phyloP scores from a whole-genome alignment of 2,113 vertebrate genomes.

The Antechinus flavipes region DNA sequence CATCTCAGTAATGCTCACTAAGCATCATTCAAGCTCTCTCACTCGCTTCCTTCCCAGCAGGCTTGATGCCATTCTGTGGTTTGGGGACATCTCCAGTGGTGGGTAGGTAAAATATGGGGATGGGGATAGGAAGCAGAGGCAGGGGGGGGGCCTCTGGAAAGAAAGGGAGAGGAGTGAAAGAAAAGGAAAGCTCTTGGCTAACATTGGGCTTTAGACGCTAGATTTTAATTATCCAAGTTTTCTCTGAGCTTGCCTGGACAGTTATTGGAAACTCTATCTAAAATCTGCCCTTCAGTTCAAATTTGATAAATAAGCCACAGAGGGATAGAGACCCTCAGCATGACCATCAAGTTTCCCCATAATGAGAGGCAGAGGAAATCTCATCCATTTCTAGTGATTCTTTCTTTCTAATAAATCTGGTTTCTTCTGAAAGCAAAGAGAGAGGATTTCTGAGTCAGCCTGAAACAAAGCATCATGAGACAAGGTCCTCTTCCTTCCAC shows the following conservation, averaged over 20 bases:
- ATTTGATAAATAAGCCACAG: neutral
- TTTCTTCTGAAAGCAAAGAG: neutral
- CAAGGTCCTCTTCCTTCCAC: neutral
- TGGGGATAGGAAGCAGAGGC: neutral
- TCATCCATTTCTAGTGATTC: neutral
- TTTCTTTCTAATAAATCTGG: neutral
- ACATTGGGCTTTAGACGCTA: neutral
- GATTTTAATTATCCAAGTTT: neutral
- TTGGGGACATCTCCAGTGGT: neutral
- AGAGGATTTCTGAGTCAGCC: neutral
- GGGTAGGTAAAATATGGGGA: neutral
- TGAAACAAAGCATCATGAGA: neutral
- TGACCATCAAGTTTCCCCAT: neutral
- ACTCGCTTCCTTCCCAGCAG: neutral
- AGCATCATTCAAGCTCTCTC: neutral
- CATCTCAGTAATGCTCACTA: neutral
- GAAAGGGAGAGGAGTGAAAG: neutral
- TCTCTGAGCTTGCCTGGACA: neutral
- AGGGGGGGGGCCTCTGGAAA: neutral
- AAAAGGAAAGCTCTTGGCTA: neutral
- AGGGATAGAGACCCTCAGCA: neutral
- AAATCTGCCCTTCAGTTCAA: neutral
- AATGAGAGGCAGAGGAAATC: constrained; percentile 19
- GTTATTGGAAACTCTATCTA: neutral
- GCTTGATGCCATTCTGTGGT: neutral